Conservation (phyloP, 2,888 invertebrate genomes). For the Leptinotarsa tumamoca region DNA sequence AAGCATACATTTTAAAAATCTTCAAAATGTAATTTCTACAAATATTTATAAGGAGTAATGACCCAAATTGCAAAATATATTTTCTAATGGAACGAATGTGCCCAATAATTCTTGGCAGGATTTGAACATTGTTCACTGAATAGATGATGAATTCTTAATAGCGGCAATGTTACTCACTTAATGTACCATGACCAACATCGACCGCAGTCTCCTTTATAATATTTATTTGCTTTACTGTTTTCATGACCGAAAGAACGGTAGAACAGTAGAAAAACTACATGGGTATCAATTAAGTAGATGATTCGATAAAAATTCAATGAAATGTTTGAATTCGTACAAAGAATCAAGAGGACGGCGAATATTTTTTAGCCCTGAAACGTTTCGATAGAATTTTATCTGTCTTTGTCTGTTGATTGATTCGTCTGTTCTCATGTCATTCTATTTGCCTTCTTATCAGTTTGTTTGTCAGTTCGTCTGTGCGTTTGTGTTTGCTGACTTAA, state of each 20-base stretch:
- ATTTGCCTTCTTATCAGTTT: no score
- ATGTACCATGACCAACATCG: constrained; percentile 4
- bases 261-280: not conserved
- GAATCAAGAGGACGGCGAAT: no score
- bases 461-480: no score
- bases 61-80: not conserved
- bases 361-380: no score
- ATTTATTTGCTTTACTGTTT: constrained; percentile 9
- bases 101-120: not conserved
- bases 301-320: not conserved
- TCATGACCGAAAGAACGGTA: not conserved
- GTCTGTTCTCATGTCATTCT: no score
- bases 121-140: not conserved
- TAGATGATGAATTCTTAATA: not conserved
- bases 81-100: not conserved
- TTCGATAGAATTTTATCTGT: no score
- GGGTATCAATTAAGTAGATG: not conserved
- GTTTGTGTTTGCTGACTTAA: no score
- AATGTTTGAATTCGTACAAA: not conserved
- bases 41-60: not conserved
- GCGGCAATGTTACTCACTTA: constrained; percentile 1
- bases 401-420: no score
- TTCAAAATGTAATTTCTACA: no score
- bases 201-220: constrained; percentile 5
- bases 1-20: no score